phyloP scores from a whole-genome alignment of 92 coral and sea anemone genomes.

The Phenganax stokvisi region DNA sequence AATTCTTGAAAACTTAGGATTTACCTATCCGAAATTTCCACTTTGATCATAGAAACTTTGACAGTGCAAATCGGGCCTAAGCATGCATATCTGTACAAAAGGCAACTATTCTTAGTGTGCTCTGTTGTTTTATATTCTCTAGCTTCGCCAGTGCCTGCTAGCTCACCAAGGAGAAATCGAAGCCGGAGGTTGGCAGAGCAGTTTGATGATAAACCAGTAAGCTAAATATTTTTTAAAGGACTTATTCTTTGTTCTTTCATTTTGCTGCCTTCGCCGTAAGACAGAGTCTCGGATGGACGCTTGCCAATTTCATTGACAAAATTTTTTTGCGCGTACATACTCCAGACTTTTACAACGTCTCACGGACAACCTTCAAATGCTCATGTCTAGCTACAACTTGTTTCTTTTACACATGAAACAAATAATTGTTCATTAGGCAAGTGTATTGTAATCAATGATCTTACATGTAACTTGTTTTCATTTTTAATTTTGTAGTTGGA shows the following conservation, averaged over 20 bases:
- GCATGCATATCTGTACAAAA: no score
- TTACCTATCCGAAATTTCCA: no score
- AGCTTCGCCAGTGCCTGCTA: conserved; percentile 56
- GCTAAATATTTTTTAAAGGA: conserved; percentile 17
- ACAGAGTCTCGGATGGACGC: no score
- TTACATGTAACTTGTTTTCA: no score
- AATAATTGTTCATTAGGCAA: background rate
- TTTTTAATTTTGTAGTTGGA: conserved; percentile 53
- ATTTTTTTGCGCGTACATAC: no score
- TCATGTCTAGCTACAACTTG: background rate
- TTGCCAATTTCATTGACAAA: no score
- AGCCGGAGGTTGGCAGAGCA: conserved; percentile 72
- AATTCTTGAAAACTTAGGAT: no score
- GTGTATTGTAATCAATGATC: no score
- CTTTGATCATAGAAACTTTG: no score
- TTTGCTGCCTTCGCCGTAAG: background rate
- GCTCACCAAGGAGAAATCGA: conserved; percentile 62
- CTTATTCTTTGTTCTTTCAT: background rate
- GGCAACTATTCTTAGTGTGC: background rate
- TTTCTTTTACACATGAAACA: background rate
- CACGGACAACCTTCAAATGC: no score
- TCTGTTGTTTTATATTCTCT: background rate
- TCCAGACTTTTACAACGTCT: no score
- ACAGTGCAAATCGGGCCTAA: no score
- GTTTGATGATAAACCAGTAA: conserved; percentile 89